These are phyloP conservation scores for Acipenser oxyrinchus DNA, from an alignment of 2,797 vertebrate species.

Conservation along the genomic window DNA sequence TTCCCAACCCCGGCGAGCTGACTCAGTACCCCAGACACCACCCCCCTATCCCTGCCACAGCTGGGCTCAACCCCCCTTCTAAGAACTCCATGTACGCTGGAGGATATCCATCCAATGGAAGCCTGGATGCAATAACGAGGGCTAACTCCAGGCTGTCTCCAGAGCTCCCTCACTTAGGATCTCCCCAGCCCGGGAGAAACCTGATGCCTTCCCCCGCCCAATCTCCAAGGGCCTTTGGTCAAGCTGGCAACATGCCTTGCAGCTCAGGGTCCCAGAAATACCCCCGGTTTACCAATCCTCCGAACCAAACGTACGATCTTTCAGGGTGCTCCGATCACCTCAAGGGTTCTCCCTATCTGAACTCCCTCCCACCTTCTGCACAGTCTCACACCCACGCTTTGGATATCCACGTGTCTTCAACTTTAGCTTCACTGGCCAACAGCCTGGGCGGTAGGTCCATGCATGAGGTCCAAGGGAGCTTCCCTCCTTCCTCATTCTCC, in stretches of 20 bases:
- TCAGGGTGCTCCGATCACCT: conserved; percentile 36
- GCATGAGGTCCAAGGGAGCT: conserved; percentile 22
- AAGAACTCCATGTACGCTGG: no score
- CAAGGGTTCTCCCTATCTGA: conserved; percentile 31
- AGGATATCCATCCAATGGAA: no score
- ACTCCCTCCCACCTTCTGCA: conserved; percentile 35
- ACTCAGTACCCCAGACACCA: no score
- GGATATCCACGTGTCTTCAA: conserved; percentile 40
- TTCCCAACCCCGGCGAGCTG: no score
- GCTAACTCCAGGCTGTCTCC: conserved; percentile 46
- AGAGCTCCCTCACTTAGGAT: conserved; percentile 6
- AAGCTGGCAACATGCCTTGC: conserved; percentile 1
- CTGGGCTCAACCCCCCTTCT: no score
- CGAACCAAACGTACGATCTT: conserved; percentile 12
- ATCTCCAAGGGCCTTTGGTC: conserved; percentile 8
- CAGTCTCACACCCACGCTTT: conserved; percentile 22
- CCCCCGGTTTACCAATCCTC: conserved; percentile 36
- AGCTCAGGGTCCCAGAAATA: conserved; percentile 30
- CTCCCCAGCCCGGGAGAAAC: no score
- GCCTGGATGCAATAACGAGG: background rate
- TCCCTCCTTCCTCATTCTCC: conserved; percentile 44
- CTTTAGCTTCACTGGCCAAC: conserved; percentile 36
- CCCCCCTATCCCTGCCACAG: no score
- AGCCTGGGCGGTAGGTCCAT: conserved; percentile 22
- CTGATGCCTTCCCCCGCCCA: conserved; percentile 30